phyloP scores from a whole-genome alignment of 2,113 vertebrate species.

The Etia nguti region DNA sequence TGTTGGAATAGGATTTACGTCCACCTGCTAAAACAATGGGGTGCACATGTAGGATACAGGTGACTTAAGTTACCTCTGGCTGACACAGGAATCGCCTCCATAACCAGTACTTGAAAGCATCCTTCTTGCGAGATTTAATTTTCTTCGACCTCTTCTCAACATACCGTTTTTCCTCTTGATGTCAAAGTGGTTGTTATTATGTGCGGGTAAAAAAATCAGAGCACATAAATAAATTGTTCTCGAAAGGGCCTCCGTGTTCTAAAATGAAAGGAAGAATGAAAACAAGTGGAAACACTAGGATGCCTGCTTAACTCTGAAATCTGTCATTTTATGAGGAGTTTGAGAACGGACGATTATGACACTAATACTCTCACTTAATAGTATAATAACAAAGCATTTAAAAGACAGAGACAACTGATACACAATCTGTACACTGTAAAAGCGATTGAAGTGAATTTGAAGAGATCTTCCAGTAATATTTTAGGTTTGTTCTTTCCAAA shows the following conservation, averaged over 20 bases:
- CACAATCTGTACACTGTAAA: neutral
- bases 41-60: neutral
- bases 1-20: neutral
- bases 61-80: neutral
- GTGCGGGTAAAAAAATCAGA: neutral
- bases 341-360: accelerated
- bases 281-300: neutral
- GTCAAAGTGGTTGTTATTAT: neutral
- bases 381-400: neutral
- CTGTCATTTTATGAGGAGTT: neutral
- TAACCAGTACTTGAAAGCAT: neutral
- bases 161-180: neutral
- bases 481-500: neutral
- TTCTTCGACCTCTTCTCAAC: neutral
- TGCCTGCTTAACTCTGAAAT: neutral
- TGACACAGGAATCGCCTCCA: neutral
- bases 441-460: neutral
- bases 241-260: neutral
- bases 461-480: neutral
- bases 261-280: neutral
- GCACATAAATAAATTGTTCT: neutral
- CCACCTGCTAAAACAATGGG: neutral
- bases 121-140: neutral
- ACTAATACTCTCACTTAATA: neutral
- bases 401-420: neutral